phyloP scores from a whole-genome alignment of 2,797 vertebrate genomes.

The Pseudocheirus occidentalis region DNA sequence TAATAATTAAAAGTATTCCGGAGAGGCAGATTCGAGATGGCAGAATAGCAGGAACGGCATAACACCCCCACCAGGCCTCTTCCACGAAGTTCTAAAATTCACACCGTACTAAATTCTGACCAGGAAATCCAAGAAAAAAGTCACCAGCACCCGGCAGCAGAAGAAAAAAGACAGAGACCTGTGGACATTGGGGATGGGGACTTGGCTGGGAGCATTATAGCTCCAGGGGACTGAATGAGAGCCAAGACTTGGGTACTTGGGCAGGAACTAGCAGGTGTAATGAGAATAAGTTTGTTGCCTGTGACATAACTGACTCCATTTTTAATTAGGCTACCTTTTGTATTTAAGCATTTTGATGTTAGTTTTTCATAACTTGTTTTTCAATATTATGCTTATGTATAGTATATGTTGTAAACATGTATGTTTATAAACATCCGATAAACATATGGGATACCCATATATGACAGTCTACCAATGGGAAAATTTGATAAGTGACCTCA shows the following conservation, averaged over 20 bases:
- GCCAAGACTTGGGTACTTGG: background rate
- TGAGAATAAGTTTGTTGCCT: constrained; percentile 4
- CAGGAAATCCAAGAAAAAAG: background rate
- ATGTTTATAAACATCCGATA: background rate
- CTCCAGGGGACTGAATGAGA: constrained; percentile 37
- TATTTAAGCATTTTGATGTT: background rate
- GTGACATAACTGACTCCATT: background rate
- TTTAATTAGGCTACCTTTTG: background rate
- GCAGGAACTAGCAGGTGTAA: constrained; percentile 61
- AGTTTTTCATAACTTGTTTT: background rate
- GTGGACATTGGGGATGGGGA: constrained; percentile 52
- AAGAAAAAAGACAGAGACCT: background rate
- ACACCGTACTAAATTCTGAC: background rate
- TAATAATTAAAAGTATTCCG: background rate
- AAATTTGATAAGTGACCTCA: background rate
- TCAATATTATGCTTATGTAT: background rate
- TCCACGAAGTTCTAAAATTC: background rate
- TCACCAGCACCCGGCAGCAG: background rate
- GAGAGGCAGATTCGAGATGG: background rate
- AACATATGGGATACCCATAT: background rate
- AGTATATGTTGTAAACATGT: background rate
- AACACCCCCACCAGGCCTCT: background rate
- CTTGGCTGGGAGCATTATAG: constrained; percentile 48
- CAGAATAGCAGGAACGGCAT: background rate
- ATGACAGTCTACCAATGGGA: background rate